These are phyloP conservation scores for Epinephelus coioides DNA, from an alignment of 2,797 vertebrate species.

Conservation along the genomic window DNA sequence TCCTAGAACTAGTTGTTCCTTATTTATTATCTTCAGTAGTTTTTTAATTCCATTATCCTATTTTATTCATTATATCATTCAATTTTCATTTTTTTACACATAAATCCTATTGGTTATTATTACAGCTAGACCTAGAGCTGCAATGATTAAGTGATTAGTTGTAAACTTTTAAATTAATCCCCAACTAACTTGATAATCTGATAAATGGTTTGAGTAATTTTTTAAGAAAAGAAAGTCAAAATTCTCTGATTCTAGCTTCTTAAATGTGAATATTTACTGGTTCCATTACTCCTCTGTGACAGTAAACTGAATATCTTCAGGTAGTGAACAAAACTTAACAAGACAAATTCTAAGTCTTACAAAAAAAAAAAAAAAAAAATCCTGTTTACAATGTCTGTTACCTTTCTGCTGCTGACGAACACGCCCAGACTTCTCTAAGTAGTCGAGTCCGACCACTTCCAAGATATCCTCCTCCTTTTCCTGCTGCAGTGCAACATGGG, in stretches of 20 bases:
- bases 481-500: slow-evolving; percentile 28
- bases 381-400: slow-evolving; percentile 13
- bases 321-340: no score
- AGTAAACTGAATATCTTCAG: no score
- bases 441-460: slow-evolving; percentile 90
- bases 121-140: background rate
- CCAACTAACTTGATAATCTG: no score
- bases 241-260: no score
- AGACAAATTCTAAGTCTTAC: background rate
- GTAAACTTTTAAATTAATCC: no score
- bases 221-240: no score
- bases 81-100: background rate
- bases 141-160: no score
- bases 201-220: no score
- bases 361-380: background rate
- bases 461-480: slow-evolving; percentile 78
- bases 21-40: background rate
- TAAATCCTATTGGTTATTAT: background rate
- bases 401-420: slow-evolving; percentile 52
- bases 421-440: slow-evolving; percentile 77
- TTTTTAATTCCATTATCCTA: background rate
- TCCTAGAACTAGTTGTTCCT: background rate
- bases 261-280: no score
- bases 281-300: no score
- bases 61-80: background rate